A percentile compares a stretch with the other conserved stretches of the same genome.
Evolutionary conservation across 2,113 vertebrate species (phyloP).

Genomic region (Tyto alba): DNA sequence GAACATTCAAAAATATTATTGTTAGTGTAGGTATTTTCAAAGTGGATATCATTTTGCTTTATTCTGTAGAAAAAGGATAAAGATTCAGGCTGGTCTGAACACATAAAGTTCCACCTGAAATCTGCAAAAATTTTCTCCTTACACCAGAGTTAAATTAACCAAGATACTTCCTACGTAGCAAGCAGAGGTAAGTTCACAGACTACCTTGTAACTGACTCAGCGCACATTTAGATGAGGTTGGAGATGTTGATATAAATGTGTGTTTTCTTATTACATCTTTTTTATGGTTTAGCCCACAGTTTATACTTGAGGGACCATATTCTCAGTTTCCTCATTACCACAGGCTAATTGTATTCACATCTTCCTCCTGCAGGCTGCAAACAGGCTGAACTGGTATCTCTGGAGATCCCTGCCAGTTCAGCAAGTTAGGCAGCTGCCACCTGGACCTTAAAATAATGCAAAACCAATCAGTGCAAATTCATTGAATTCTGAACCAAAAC

Average conservation of each 20-base stretch:
- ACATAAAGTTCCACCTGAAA: not conserved
- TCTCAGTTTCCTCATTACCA: not conserved
- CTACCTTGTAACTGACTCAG: not conserved
- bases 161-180: not conserved
- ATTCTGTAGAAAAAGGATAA: not conserved
- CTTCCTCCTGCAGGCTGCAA: not conserved
- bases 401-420: not conserved
- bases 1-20: not conserved
- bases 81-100: not conserved
- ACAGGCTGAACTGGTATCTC: not conserved
- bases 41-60: not conserved
- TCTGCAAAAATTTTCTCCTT: not conserved
- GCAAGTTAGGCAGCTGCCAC: not conserved
- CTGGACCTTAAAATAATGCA: not conserved
- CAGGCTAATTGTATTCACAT: not conserved
- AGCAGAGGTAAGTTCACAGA: not conserved
- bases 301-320: not conserved
- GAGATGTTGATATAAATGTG: not conserved
- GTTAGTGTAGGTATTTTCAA: not conserved
- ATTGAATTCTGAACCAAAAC: not conserved
- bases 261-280: not conserved
- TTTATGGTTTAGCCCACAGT: not conserved
- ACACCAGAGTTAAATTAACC: not conserved
- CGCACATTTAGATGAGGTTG: rapidly evolving
- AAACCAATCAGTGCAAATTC: not conserved